Conservation (phyloP, 2,797 vertebrate genomes). For the Lepilemur septentrionalis region DNA sequence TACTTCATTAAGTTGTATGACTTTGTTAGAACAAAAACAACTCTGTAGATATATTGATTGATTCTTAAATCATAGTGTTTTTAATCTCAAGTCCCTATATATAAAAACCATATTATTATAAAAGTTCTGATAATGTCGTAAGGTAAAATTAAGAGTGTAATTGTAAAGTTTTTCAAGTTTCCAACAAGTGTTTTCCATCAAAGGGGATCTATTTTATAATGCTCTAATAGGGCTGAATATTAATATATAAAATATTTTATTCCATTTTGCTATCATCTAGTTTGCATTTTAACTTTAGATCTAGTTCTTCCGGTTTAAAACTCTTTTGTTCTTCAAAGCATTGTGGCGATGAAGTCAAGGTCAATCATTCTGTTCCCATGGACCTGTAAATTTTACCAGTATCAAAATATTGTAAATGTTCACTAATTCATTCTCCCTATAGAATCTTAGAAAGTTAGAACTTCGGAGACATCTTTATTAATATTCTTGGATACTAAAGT, state of each 20-base stretch:
- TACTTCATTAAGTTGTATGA: neutral
- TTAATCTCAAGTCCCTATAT: slow-evolving; percentile 25
- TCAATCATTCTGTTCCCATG: neutral
- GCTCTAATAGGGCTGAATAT: neutral
- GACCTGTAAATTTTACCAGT: neutral
- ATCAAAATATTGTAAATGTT: neutral
- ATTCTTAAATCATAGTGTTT: slow-evolving; percentile 16
- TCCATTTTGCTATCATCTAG: neutral
- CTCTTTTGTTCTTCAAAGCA: slow-evolving; percentile 13
- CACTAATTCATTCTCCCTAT: neutral
- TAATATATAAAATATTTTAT: neutral
- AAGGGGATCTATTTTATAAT: slow-evolving; percentile 12
- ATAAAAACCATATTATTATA: neutral
- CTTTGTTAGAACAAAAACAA: neutral
- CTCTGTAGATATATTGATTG: neutral
- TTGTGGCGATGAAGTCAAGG: neutral
- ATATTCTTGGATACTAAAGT: neutral
- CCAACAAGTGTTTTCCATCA: neutral
- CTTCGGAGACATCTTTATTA: neutral
- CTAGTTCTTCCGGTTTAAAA: neutral
- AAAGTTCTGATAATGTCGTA: neutral
- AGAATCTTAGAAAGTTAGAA: neutral
- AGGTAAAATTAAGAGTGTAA: neutral
- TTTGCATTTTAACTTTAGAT: neutral
- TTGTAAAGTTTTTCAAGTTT: neutral